phyloP scores from a whole-genome alignment of 2,113 vertebrate species.

The Phalacrocorax brasilianus region DNA sequence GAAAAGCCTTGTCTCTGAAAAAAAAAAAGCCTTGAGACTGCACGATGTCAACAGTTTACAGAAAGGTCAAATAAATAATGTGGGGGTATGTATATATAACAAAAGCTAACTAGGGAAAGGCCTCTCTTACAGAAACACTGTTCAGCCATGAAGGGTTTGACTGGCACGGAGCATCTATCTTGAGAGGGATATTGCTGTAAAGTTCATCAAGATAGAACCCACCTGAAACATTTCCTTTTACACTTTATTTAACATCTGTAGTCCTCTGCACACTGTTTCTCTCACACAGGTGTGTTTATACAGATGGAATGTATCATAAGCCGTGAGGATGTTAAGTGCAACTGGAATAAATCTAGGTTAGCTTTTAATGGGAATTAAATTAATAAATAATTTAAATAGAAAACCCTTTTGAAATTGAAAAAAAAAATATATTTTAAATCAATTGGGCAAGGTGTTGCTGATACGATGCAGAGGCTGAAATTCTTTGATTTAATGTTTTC shows the following conservation, averaged over 20 bases:
- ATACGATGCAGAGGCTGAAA: not conserved
- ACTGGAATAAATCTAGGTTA: not conserved
- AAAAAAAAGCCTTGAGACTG: not conserved
- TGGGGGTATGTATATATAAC: not conserved
- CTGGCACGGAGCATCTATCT: not conserved
- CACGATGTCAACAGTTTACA: not conserved
- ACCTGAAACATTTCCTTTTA: not conserved
- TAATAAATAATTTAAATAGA: conserved; percentile 5
- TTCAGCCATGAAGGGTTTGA: not conserved
- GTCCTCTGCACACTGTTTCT: not conserved
- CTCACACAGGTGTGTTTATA: not conserved
- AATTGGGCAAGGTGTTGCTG: not conserved
- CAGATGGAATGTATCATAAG: not conserved
- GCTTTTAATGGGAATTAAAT: not conserved
- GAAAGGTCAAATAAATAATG: not conserved
- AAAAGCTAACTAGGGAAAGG: not conserved
- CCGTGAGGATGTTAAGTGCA: not conserved
- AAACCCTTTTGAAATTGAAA: not conserved
- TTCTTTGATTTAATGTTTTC: not conserved
- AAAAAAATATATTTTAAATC: not conserved
- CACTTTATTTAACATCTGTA: not conserved
- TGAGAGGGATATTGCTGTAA: not conserved
- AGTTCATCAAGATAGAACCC: not conserved
- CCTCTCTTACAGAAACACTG: not conserved
- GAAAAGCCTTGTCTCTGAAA: not conserved